Evolutionary conservation across 2,113 vertebrate species (phyloP), one percentile per base, ranked within the genome.

Genomic region (Dipodomys stephensi): DNA sequence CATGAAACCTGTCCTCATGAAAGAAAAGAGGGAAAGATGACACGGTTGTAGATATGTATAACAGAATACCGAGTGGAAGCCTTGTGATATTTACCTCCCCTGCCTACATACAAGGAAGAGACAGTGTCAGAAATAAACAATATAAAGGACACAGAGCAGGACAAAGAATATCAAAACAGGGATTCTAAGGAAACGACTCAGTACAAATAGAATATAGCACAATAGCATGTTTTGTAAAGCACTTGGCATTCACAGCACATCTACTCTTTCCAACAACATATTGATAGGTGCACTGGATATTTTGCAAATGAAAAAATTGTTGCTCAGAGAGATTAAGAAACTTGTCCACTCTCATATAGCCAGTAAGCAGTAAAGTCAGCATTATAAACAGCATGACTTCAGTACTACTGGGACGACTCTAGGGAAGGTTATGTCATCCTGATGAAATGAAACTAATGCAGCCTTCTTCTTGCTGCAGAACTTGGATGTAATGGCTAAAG

Each of bases 241-340:
- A 27, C 62, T 86, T 72, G 62, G 27, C 44, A 82, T 87, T 74
- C 60, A 53, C 64, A 60, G 16, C 23, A 95, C 76, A 82, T 53
- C 57, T 39, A 49, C 35, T 39, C n/a, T 77, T 80, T 68, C 9
- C 1, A 76, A 64, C 35, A 87, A 64, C 71, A 32, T 20, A 23
- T 44, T 74, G 39, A 71, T 28, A 35, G 68, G 7, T 39, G 62
- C 39, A 25, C 7, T 32, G 4, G 64, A 6, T n/a, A 49, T 7
- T 87, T 86, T 84, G 13, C 76, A 68, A 64, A 32, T 87, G 35
- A 89, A 35, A 93, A 83, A 73, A 82, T 3, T 28, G 35, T 81
- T 69, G 39, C 28, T 65, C 7, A 25, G 20, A 92, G 27, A 71
- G 15, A 57, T 67, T 81, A 32, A 60, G 18, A 87, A 91, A 64